phyloP scores from a whole-genome alignment of 1,140 invertebrate genomes.

The Drosophila baimaii region DNA sequence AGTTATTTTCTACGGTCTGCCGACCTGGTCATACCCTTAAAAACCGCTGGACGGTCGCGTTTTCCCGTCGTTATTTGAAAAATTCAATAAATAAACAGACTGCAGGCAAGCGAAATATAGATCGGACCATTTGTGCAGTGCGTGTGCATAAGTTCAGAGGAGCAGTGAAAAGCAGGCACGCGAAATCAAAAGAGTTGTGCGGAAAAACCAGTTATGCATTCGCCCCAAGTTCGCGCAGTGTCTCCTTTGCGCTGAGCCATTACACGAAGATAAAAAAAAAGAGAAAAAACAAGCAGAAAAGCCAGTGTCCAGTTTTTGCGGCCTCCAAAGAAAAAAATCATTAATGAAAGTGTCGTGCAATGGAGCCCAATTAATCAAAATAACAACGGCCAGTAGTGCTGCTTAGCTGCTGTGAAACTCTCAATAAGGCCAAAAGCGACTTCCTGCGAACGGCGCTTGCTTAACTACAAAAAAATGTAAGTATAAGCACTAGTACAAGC shows the following conservation, averaged over 20 bases:
- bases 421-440: constrained; percentile 49
- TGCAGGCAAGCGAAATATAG: neutral
- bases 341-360: constrained; percentile 73
- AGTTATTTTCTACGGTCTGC: neutral
- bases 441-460: constrained; percentile 54
- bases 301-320: constrained; percentile 12
- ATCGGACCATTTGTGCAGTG: neutral
- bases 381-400: constrained; percentile 29
- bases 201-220: constrained; percentile 70
- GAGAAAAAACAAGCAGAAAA: constrained; percentile 28
- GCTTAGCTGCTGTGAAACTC: constrained; percentile 1
- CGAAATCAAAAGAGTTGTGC: constrained; percentile 18
- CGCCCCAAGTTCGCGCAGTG: constrained; percentile 47
- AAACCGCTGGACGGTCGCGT: constrained; percentile 3
- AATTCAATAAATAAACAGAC: neutral
- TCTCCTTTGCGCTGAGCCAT: constrained; percentile 62
- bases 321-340: constrained; percentile 37
- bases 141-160: neutral
- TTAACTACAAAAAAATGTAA: constrained; percentile 61
- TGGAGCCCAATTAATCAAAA: constrained; percentile 54
- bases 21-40: neutral
- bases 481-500: constrained; percentile 34
- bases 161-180: neutral
- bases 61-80: neutral
- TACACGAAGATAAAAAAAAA: constrained; percentile 18